Percentiles rank a stretch among this genome's conserved stretches.
These are phyloP conservation scores for Stenoptilia bipunctidactyla DNA, from an alignment of 2,888 invertebrate genomes.

Conservation along the genomic window DNA sequence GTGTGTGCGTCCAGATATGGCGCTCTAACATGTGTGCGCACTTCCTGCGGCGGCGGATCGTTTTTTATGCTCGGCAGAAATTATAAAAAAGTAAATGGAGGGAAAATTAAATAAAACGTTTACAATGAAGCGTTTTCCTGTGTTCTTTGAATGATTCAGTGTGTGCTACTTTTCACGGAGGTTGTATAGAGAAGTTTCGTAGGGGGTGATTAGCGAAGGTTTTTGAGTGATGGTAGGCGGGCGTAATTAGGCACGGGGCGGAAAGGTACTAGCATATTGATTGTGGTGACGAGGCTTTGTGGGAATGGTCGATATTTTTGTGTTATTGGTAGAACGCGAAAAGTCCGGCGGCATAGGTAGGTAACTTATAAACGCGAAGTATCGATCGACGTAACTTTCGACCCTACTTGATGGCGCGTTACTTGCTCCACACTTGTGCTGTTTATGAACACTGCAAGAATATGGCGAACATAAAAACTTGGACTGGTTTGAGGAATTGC, in stretches of 20 bases:
- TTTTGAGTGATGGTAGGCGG: slow-evolving; percentile 63
- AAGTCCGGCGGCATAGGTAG: slow-evolving; percentile 57
- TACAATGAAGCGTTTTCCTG: slow-evolving; percentile 70
- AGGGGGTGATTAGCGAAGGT: slow-evolving; percentile 37
- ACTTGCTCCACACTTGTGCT: slow-evolving; percentile 37
- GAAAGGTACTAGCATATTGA: slow-evolving; percentile 64
- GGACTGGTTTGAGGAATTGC: slow-evolving; percentile 15
- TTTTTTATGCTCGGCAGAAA: slow-evolving; percentile 69
- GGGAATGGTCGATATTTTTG: slow-evolving; percentile 67
- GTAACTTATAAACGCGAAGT: slow-evolving; percentile 51
- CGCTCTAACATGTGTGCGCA: slow-evolving; percentile 43
- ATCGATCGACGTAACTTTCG: slow-evolving; percentile 60
- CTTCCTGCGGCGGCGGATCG: slow-evolving; percentile 68
- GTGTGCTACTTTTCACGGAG: slow-evolving; percentile 56
- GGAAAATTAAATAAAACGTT: slow-evolving; percentile 71
- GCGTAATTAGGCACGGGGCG: slow-evolving; percentile 67
- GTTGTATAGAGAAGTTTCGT: slow-evolving; percentile 20
- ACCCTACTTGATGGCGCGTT: slow-evolving; percentile 43
- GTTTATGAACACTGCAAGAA: slow-evolving; percentile 24
- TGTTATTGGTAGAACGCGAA: slow-evolving; percentile 67
- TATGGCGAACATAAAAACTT: slow-evolving; percentile 29
- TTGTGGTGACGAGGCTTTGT: slow-evolving; percentile 68
- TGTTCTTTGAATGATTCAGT: slow-evolving; percentile 67
- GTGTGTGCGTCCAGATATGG: slow-evolving; percentile 59
- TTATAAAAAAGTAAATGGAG: slow-evolving; percentile 71